Evolutionary conservation across 2,797 vertebrate genomes (phyloP), one percentile per base, ranked within the genome.

Genomic region (Fundulus diaphanus): DNA sequence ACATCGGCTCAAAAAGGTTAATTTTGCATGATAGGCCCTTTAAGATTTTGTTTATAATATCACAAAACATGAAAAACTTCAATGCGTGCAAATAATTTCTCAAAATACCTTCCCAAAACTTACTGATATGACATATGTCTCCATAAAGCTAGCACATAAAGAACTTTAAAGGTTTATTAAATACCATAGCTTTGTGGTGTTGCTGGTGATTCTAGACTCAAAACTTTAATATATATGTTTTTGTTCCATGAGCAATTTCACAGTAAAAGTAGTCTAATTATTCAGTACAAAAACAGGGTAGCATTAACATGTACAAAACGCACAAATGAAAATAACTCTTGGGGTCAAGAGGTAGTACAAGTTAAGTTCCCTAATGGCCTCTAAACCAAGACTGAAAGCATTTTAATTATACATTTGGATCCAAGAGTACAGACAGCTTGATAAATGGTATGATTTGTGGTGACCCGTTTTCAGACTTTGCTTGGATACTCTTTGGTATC

Each of bases 401-500:
- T 70, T 88, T 86, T 89, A 81, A 85, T 81, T 80, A 88, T 85
- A 83, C 80, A 78, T 83, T 85, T 87, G 82, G 87, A 87, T 29
- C 75, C 82, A 59, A 42, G 77, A 79, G 80, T 77, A 44, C 75
- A 48, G 51, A 69, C 70, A 44, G 66, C 68, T 29, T 82, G 87
- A 90, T 85, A 90, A 91, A 92, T 93, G 88, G 81, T 73, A 81
- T 76, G 70, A 57, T 74, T 73, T 83, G 46, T 68, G 78, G 65
- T 72, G 42, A 72, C 57, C 87, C 75, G 46, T 70, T 82, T 87
- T 80, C 66, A 35, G 69, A 70, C 37, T 76, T 65, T 40, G 79
- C 72, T 74, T 74, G 48, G 74, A 67, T 68, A 67, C 66, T 77
- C 70, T 66, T 83, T 70, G 70, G 63, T 70, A 73, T 87, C 71